A percentile compares a stretch with the other conserved stretches of the same genome.
phyloP scores from a whole-genome alignment of 2,797 vertebrate genomes.

The Macroramphosus scolopax region DNA sequence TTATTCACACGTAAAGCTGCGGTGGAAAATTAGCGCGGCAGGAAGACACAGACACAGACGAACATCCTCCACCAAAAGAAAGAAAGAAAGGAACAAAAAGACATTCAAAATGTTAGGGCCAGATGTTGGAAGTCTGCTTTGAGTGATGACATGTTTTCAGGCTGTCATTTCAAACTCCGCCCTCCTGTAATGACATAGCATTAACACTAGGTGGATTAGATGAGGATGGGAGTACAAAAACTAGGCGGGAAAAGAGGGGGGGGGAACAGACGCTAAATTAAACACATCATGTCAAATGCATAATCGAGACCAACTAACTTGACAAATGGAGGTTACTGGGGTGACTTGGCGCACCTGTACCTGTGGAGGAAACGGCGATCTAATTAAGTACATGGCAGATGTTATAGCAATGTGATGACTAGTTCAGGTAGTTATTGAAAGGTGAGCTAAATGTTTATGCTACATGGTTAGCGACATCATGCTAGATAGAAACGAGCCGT shows the following conservation, averaged over 20 bases:
- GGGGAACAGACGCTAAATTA: constrained; percentile 54
- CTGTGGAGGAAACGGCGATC: constrained; percentile 91
- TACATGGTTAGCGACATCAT: constrained; percentile 61
- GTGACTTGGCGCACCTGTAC: constrained; percentile 92
- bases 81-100: constrained; percentile 64
- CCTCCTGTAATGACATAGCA: constrained; percentile 80
- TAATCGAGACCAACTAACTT: constrained; percentile 96
- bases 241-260: constrained; percentile 79
- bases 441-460: constrained; percentile 37
- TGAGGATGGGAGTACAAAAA: constrained; percentile 75
- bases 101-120: constrained; percentile 77
- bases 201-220: constrained; percentile 82
- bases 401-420: constrained; percentile 81
- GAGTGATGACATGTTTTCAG: constrained; percentile 84
- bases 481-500: no score
- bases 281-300: constrained; percentile 85
- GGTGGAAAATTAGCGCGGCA: constrained; percentile 81
- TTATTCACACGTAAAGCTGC: constrained; percentile 79
- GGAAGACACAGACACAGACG: constrained; percentile 66
- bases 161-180: constrained; percentile 85
- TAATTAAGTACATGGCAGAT: constrained; percentile 78
- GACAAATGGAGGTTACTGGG: constrained; percentile 96
- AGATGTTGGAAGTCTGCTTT: constrained; percentile 84
- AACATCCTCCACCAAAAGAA: constrained; percentile 61
- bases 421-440: constrained; percentile 51